Evolutionary conservation across 2,113 vertebrate species (phyloP).

Genomic region (Bolborhynchus lineola): DNA sequence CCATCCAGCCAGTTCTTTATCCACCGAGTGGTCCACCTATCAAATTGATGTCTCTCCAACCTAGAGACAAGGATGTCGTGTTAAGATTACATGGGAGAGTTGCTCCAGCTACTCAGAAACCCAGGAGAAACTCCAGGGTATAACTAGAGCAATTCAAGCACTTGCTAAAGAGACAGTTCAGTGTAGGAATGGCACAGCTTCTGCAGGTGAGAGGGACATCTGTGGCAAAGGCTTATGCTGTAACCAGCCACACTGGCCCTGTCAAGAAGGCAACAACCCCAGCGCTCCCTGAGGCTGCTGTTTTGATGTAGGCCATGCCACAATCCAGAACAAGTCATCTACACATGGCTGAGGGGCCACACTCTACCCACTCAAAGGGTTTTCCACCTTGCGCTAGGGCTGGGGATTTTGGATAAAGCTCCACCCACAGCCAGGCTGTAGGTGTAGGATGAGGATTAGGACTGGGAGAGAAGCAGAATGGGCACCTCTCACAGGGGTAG

Average conservation of each 20-base stretch:
- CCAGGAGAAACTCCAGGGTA: neutral
- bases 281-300: neutral
- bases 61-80: too few species aligned
- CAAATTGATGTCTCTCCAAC: too few species aligned
- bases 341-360: neutral
- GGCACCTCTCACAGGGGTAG: neutral
- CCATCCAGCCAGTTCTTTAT: too few species aligned
- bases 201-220: neutral
- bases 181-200: neutral
- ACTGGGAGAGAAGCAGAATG: neutral
- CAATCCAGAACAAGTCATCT: neutral
- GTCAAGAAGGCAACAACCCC: too few species aligned
- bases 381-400: neutral
- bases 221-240: neutral
- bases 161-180: neutral
- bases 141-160: neutral
- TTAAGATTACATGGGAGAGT: fast-evolving
- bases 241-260: neutral
- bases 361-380: neutral
- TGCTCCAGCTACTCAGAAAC: neutral
- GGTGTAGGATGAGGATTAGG: neutral
- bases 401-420: neutral
- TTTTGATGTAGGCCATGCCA: neutral
- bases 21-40: too few species aligned
- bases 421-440: neutral